phyloP scores from a whole-genome alignment of 2,888 invertebrate genomes.

The Lithophane semibrunnea region DNA sequence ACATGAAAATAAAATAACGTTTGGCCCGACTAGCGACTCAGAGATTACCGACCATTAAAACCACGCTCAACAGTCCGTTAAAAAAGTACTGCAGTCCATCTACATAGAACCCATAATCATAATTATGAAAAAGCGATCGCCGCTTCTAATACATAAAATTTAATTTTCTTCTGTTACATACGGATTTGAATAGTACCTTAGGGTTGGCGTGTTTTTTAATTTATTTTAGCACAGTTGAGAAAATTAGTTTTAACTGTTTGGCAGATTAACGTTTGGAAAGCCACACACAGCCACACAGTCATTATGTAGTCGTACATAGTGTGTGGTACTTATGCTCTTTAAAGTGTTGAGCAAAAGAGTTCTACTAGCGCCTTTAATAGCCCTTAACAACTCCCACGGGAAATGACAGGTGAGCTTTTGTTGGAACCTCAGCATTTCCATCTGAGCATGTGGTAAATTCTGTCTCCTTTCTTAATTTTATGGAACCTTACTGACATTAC shows the following conservation, averaged over 20 bases:
- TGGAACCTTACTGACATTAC: neutral
- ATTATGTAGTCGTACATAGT: neutral
- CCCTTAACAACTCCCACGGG: neutral
- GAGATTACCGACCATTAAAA: neutral
- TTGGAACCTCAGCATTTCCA: neutral
- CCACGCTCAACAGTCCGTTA: neutral
- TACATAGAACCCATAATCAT: neutral
- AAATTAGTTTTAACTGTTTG: neutral
- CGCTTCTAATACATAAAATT: constrained; percentile 35
- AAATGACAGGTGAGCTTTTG: constrained; percentile 3
- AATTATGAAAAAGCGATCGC: constrained; percentile 3
- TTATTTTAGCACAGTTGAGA: neutral
- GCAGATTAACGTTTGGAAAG: neutral
- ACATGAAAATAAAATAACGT: neutral
- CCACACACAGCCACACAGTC: neutral
- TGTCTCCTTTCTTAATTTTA: neutral
- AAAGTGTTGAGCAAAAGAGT: constrained; percentile 13
- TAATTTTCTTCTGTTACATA: constrained; percentile 47
- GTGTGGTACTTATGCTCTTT: neutral
- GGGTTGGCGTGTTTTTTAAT: constrained; percentile 34
- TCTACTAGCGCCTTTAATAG: constrained; percentile 5
- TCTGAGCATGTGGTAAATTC: neutral
- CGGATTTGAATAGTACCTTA: constrained; percentile 17
- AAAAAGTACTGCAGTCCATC: neutral
- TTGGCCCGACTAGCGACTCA: neutral